A percentile compares a stretch with the other conserved stretches of the same genome.
These are phyloP conservation scores for Dolichopus griseipennis DNA, from an alignment of 2,888 invertebrate genomes.

Conservation along the genomic window DNA sequence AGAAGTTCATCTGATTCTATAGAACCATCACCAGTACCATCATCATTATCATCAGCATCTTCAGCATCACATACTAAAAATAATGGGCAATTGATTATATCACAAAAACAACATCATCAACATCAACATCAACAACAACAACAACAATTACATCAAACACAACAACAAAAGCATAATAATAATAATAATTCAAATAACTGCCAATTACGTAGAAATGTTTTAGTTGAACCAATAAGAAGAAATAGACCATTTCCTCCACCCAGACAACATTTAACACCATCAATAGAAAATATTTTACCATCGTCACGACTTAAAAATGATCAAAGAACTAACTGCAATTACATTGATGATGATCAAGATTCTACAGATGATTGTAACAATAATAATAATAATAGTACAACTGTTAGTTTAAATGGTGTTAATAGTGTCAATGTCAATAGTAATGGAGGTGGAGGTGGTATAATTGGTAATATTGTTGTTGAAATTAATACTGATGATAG, in stretches of 20 bases:
- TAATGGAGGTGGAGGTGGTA: constrained; percentile 24
- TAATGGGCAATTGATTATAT: constrained; percentile 25
- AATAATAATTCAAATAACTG: neutral
- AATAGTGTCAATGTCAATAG: constrained; percentile 19
- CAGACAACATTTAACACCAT: constrained; percentile 32
- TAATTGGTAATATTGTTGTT: constrained; percentile 24
- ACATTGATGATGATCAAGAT: neutral
- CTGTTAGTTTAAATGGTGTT: constrained; percentile 30
- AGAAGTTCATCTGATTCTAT: constrained; percentile 35
- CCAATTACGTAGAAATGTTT: neutral
- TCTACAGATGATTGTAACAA: constrained; percentile 5
- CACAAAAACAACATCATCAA: constrained; percentile 29
- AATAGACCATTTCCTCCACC: constrained; percentile 25
- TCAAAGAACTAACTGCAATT: neutral
- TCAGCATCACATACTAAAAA: neutral
- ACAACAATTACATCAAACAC: constrained; percentile 12
- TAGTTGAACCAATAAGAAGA: constrained; percentile 13
- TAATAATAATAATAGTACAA: constrained; percentile 29
- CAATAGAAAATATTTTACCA: constrained; percentile 37
- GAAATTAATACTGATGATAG: constrained; percentile 21
- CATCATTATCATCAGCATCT: constrained; percentile 28
- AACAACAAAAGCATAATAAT: neutral
- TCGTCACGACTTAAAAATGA: constrained; percentile 14
- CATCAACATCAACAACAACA: constrained; percentile 14
- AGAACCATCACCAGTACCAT: constrained; percentile 25